Conservation (phyloP, 2,888 invertebrate genomes). For the Nemoura dubitans region DNA sequence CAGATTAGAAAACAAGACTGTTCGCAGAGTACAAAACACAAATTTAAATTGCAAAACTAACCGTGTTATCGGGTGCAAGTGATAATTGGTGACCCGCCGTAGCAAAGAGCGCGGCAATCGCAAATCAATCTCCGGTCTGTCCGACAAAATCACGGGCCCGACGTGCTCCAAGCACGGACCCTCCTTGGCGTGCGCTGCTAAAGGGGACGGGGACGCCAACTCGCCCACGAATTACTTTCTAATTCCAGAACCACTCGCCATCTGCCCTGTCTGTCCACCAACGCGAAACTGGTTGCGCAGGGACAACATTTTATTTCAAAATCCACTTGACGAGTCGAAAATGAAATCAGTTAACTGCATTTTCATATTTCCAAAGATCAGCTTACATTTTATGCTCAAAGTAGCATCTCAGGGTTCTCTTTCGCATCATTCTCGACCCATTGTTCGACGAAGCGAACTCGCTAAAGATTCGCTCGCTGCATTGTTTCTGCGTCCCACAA, state of each 20-base stretch:
- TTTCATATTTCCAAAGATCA: too few relatives aligned
- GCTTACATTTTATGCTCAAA: background rate
- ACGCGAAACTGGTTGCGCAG: background rate
- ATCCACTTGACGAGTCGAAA: too few relatives aligned
- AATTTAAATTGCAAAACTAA: background rate
- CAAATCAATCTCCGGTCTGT: slow-evolving; percentile 28
- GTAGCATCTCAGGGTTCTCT: background rate
- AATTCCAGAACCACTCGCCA: background rate
- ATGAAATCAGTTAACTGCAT: too few relatives aligned
- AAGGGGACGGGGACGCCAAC: background rate
- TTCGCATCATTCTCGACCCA: background rate
- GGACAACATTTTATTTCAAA: too few relatives aligned
- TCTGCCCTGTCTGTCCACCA: background rate
- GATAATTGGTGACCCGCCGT: background rate
- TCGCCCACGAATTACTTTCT: background rate
- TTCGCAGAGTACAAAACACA: background rate
- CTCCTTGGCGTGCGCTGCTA: background rate
- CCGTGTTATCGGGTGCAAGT: background rate
- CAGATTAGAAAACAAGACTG: too few relatives aligned
- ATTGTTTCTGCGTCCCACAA: background rate
- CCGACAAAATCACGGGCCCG: background rate
- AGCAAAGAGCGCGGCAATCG: background rate
- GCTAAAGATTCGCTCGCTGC: background rate
- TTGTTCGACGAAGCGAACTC: background rate
- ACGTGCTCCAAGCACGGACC: background rate